Percentiles rank a stretch among this genome's conserved stretches.
phyloP scores from a whole-genome alignment of 1,140 invertebrate genomes.

The Drosophila mojavensis region DNA sequence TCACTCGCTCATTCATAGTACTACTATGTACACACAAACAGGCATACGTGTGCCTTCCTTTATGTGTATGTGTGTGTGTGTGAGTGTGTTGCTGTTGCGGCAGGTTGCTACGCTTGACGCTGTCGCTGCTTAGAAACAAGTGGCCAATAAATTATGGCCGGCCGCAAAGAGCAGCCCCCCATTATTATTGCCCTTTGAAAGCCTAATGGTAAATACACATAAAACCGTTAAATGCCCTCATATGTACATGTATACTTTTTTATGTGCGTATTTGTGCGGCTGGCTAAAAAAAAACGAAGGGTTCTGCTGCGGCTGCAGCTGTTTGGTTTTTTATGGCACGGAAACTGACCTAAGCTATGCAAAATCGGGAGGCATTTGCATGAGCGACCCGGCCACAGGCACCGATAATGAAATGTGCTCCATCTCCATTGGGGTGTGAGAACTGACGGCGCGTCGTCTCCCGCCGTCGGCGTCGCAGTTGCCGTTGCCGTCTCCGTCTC shows the following conservation, averaged over 20 bases:
- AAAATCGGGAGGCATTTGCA: conserved; percentile 63
- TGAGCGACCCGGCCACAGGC: conserved; percentile 36
- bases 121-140: conserved; percentile 77
- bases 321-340: conserved; percentile 55
- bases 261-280: conserved; percentile 23
- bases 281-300: conserved; percentile 31
- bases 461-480: conserved; percentile 1
- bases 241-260: conserved; percentile 18
- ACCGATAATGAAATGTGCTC: conserved; percentile 67
- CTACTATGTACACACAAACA: conserved; percentile 2
- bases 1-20: conserved; percentile 48
- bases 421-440: conserved; percentile 41
- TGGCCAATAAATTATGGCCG: conserved; percentile 79
- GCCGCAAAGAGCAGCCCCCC: conserved; percentile 53
- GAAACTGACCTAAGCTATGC: conserved; percentile 78
- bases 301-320: conserved; percentile 21
- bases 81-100: conserved; percentile 32
- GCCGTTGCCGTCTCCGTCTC: conserved; percentile 6
- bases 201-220: conserved; percentile 78
- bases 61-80: conserved; percentile 13
- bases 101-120: conserved; percentile 35
- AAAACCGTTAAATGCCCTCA: conserved; percentile 66
- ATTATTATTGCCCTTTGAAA: conserved; percentile 76
- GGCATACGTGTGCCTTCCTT: not conserved
- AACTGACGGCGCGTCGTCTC: conserved; percentile 41